Base-by-base conservation (phyloP, 1,140 invertebrate genomes). In the Sarcophaga peregrina region DNA sequence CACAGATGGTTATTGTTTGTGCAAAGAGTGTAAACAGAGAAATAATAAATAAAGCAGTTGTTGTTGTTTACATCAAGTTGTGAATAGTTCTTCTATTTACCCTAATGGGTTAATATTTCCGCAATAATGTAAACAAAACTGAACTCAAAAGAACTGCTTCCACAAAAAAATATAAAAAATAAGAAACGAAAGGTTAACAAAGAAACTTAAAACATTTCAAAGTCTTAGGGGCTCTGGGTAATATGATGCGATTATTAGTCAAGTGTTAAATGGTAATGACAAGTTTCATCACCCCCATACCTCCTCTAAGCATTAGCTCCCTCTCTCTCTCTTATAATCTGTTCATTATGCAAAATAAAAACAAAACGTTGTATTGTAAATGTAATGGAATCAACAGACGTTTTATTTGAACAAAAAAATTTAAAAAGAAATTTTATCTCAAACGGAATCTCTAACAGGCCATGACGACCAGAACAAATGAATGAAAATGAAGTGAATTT, bases 261-360 rank as follows among this genome's bases (percentile, higher is more conserved):
- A 68, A 68, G 62, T 68, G 62, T 68, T 68, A 68, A 68, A 68
- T 68, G 62, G 62, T 68, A 68, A 68, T 68, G 62, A 68, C 62
- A 68, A 20, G 62, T 68, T 68, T 25, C 20, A 37, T 4, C 25
- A 37, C 25, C 25, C 4, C 25, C 25, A 1, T 37, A 37, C 25
- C 25, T 4, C 25, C 25, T 4, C 25, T 37, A 37, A 4, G 1
- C 25, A 37, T 37, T 37, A 37, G 1, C 25, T n/a, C n/a, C n/a
- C n/a, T n/a, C n/a, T n/a, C n/a, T n/a, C n/a, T 2, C 25, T 37
- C 4, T 37, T 37, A 37, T 37, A 4, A 1, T 37, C 25, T 37
- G 25, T 4, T 37, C 25, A 37, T 37, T 37, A 37, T 37, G 25
- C 25, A 37, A 37, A 37, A 37, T 37, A 37, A 4, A 37, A 37